Evolutionary conservation across 2,888 invertebrate species (phyloP).

Genomic region (Orchesella flavescens): DNA sequence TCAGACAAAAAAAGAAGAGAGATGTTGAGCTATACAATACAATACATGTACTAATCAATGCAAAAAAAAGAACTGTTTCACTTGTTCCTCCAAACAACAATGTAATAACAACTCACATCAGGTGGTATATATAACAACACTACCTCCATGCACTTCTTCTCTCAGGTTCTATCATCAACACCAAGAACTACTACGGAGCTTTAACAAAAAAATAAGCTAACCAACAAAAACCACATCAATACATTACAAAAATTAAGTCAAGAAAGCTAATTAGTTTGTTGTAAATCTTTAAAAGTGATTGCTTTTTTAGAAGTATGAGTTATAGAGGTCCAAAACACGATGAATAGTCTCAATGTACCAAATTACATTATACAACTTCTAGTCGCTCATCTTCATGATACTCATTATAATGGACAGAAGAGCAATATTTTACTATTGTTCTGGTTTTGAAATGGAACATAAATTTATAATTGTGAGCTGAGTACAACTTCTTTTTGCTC

Average conservation of each 20-base stretch:
- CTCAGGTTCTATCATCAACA: background rate
- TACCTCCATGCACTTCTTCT: conserved; percentile 35
- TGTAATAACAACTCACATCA: conserved; percentile 63
- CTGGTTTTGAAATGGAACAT: background rate
- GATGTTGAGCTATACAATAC: conserved; percentile 20
- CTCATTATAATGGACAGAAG: conserved; percentile 1
- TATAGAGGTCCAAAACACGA: conserved; percentile 22
- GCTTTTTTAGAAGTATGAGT: conserved; percentile 45
- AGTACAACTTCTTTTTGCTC: background rate
- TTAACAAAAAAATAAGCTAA: background rate
- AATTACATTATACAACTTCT: background rate
- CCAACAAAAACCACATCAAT: conserved; percentile 27
- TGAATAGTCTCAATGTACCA: too few relatives aligned
- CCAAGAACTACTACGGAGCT: background rate
- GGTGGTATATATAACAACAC: conserved; percentile 57
- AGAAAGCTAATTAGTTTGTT: conserved; percentile 62
- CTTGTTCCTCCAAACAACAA: conserved; percentile 50
- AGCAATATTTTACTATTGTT: background rate
- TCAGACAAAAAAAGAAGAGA: conserved; percentile 7
- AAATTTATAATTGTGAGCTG: background rate
- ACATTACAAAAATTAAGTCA: conserved; percentile 53
- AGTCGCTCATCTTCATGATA: background rate
- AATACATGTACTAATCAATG: conserved; percentile 35
- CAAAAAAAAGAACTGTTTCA: conserved; percentile 52
- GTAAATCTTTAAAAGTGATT: conserved; percentile 56